phyloP scores from a whole-genome alignment of 2,797 vertebrate genomes.

The Coccyzus lansbergi region DNA sequence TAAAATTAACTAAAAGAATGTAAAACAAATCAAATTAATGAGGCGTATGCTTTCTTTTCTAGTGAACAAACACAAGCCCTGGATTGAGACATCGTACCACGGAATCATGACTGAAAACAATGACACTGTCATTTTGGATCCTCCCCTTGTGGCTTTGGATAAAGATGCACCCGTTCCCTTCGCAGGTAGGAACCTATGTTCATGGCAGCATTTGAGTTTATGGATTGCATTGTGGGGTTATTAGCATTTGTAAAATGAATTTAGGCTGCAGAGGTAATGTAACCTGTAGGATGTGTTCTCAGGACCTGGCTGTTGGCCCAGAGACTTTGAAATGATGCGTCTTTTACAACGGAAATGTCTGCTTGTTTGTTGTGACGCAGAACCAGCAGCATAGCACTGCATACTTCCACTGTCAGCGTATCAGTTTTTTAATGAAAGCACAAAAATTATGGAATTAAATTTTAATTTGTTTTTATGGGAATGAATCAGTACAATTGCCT shows the following conservation, averaged over 20 bases:
- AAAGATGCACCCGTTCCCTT: slow-evolving; percentile 95
- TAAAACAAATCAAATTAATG: background rate
- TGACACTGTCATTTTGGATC: slow-evolving; percentile 91
- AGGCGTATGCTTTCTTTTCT: slow-evolving; percentile 6
- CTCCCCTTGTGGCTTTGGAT: slow-evolving; percentile 94
- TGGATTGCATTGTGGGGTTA: background rate
- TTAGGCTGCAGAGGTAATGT: background rate
- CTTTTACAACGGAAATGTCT: background rate
- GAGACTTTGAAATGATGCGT: background rate
- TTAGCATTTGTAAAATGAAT: background rate
- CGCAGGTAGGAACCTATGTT: slow-evolving; percentile 84
- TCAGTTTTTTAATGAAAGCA: background rate
- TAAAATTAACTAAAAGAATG: background rate
- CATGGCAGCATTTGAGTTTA: background rate
- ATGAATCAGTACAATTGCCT: background rate
- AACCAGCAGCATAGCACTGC: background rate
- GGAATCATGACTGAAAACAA: slow-evolving; percentile 97
- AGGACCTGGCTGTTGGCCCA: background rate
- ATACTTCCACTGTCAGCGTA: background rate
- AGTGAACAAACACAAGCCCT: slow-evolving; percentile 99
- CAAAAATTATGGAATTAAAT: background rate
- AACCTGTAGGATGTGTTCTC: background rate
- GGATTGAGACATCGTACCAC: slow-evolving; percentile 97
- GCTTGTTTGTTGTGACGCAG: slow-evolving; percentile 77
- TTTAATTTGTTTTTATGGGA: background rate